Evolutionary conservation across 2,888 invertebrate genomes (phyloP).

Genomic region (Seladonia tumulorum): DNA sequence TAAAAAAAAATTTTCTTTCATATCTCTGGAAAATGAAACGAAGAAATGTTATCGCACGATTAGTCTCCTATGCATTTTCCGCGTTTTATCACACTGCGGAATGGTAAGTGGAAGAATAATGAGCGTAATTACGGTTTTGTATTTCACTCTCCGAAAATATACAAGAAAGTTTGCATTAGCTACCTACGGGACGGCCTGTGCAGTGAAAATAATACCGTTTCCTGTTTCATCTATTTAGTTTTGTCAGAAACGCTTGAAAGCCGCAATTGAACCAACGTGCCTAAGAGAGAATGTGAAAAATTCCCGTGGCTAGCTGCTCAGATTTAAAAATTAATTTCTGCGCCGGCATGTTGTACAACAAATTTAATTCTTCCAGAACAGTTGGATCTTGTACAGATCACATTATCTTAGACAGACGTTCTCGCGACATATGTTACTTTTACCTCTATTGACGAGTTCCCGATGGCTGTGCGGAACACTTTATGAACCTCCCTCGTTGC

Average conservation of each 20-base stretch:
- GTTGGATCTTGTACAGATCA: too few relatives aligned
- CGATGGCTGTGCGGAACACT: slow-evolving; percentile 3
- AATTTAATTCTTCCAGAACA: not conserved
- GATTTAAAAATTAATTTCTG: not conserved
- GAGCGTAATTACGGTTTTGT: not conserved
- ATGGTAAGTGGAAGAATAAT: not conserved
- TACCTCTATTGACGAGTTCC: slow-evolving; percentile 29
- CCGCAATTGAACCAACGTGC: not conserved
- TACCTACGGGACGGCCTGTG: not conserved
- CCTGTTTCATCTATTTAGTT: too few relatives aligned
- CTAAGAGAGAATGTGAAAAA: not conserved
- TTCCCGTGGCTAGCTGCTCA: not conserved
- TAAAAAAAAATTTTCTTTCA: not conserved
- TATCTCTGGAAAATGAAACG: not conserved
- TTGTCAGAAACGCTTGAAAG: not conserved
- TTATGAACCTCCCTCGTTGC: slow-evolving; percentile 24
- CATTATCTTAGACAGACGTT: too few relatives aligned
- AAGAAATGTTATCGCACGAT: not conserved
- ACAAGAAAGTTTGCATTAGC: not conserved
- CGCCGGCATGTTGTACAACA: not conserved
- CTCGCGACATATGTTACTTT: slow-evolving; percentile 30
- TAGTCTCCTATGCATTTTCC: not conserved
- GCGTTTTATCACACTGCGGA: not conserved
- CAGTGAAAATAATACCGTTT: not conserved
- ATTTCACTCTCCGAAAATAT: not conserved